A percentile compares a stretch with the other conserved stretches of the same genome.
Conservation (phyloP, 2,113 vertebrate genomes). For the Taurulus bubalis region DNA sequence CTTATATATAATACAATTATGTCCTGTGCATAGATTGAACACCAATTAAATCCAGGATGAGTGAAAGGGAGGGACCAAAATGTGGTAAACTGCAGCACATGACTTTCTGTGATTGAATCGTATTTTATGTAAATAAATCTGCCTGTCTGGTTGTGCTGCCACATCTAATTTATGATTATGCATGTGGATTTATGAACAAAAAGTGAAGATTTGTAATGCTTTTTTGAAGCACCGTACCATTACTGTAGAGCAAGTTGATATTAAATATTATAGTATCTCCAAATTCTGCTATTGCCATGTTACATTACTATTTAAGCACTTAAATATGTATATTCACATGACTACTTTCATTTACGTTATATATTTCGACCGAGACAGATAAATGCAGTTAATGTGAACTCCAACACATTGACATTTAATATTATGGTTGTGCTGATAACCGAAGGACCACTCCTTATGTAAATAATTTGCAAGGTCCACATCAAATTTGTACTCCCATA, state of each 20-base stretch:
- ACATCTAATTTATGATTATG: neutral
- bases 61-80: neutral
- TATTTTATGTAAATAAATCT: neutral
- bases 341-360: neutral
- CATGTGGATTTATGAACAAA: neutral
- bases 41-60: neutral
- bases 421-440: neutral
- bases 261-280: neutral
- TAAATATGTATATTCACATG: neutral
- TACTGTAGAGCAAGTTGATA: neutral
- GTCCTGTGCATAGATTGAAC: neutral
- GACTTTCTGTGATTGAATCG: constrained; percentile 3
- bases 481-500: neutral
- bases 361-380: neutral
- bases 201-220: neutral
- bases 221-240: neutral
- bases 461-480: neutral
- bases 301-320: neutral
- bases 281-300: neutral
- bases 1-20: neutral
- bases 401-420: neutral
- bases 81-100: neutral
- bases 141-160: neutral
- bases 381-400: neutral
- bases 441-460: neutral